phyloP scores from a whole-genome alignment of 2,797 vertebrate genomes.

The Pyrocephalus nanus region DNA sequence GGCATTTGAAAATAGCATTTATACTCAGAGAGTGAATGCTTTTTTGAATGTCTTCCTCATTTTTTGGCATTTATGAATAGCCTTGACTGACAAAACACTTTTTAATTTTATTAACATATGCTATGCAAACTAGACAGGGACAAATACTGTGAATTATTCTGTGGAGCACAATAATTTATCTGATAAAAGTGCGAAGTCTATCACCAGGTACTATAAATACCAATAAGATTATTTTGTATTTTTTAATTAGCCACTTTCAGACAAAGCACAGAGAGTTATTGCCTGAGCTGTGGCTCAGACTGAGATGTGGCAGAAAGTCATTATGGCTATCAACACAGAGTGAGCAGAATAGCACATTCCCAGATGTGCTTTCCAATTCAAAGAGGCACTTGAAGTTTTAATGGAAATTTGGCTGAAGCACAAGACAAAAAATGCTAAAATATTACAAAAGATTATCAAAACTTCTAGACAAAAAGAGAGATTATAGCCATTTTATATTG shows the following conservation, averaged over 20 bases:
- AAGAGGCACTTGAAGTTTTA: conserved; percentile 2
- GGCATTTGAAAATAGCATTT: neutral
- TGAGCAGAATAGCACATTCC: neutral
- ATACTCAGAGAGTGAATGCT: neutral
- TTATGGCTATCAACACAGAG: neutral
- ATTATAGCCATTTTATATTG: neutral
- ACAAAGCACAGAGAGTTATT: neutral
- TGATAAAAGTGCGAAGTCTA: neutral
- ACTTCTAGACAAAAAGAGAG: neutral
- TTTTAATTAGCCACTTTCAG: neutral
- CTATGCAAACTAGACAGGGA: neutral
- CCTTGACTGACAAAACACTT: neutral
- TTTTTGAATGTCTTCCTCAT: neutral
- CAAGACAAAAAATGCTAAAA: neutral
- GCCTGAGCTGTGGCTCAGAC: neutral
- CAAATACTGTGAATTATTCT: neutral
- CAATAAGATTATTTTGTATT: neutral
- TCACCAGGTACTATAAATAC: neutral
- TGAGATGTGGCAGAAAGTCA: neutral
- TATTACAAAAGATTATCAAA: neutral
- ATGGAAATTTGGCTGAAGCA: neutral
- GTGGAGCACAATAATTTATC: neutral
- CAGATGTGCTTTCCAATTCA: neutral
- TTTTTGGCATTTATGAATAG: neutral
- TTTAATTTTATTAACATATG: neutral